Evolutionary conservation across 2,888 invertebrate species (phyloP), one percentile per base, ranked within the genome.

Genomic region (Epistrophella euchroma): DNA sequence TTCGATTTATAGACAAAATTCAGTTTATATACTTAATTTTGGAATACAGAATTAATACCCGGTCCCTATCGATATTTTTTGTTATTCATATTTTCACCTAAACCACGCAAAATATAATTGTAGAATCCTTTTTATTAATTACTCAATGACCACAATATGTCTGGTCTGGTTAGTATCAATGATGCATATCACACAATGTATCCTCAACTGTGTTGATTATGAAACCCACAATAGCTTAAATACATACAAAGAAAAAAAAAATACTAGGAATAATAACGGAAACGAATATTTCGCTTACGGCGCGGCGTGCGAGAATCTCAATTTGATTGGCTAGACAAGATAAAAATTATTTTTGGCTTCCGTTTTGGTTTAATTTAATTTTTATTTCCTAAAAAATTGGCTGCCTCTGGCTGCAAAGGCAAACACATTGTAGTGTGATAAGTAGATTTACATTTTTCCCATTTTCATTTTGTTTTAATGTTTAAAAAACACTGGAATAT

Each of bases 291-390:
- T 70, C 50, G 85, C 85, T 86, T 82, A 66, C 77, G 86, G 86
- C 82, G 81, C 37, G n/a, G n/a, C n/a, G n/a, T n/a, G n/a, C n/a
- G 70, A 82, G 73, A 71, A 71, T 70, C 82, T 71, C 86, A 56
- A 82, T 86, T 86, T 86, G 87, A 87, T 87, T 83, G 87, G 87
- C 87, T 87, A 87, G 87, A 87, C 87, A 87, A 87, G 87, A 87
- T 87, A 83, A 87, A 79, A 83, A 58, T 83, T 83, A 87, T 87
- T 87, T 83, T 87, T 87, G 87, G 87, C 83, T 87, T 87, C 83
- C 87, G 87, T 78, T 83, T 60, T 82, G 83, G 82, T 87, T 87
- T 83, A 87, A 87, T 87, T 82, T 87, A 87, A 83, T 83, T 87
- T 87, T 87, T 78, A 79, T 83, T 72, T 83, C 83, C 78, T 72